Conservation (phyloP, 2,888 invertebrate genomes). For the Tortrix viridana region DNA sequence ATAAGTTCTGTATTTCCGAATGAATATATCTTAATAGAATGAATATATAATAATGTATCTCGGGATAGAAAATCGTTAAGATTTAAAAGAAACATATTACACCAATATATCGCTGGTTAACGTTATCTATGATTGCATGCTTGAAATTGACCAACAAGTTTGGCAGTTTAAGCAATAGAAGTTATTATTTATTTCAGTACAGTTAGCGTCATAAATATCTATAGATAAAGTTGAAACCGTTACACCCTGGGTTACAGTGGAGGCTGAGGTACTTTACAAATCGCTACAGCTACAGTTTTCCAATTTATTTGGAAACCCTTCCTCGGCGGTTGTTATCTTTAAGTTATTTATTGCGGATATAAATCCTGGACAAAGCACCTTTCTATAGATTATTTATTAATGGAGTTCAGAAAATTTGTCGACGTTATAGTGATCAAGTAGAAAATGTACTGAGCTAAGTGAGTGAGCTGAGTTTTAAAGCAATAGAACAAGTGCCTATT, state of each 20-base stretch:
- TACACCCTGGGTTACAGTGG: background rate
- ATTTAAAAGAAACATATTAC: constrained; percentile 1
- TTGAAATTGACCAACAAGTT: constrained; percentile 7
- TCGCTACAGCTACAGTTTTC: constrained; percentile 22
- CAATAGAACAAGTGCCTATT: no score
- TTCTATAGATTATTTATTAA: constrained; percentile 25
- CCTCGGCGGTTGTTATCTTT: constrained; percentile 31
- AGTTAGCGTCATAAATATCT: constrained; percentile 19
- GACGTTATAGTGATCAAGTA: no score
- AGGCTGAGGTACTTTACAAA: background rate
- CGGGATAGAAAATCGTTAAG: constrained; percentile 9
- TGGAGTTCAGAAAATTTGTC: constrained; percentile 10
- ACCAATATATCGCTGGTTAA: background rate
- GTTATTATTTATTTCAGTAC: background rate
- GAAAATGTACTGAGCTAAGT: no score
- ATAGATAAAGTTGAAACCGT: background rate
- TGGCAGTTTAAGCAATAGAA: constrained; percentile 4
- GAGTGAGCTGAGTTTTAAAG: no score
- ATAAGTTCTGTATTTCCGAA: constrained; percentile 19
- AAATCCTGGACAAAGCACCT: constrained; percentile 25
- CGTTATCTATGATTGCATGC: background rate
- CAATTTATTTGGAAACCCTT: constrained; percentile 31
- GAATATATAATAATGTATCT: constrained; percentile 21
- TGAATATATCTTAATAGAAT: constrained; percentile 10
- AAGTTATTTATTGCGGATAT: constrained; percentile 32